phyloP scores from a whole-genome alignment of 30 jellyfish, hydroid and myxozoan species.

The Chrysaora quinquecirrha region DNA sequence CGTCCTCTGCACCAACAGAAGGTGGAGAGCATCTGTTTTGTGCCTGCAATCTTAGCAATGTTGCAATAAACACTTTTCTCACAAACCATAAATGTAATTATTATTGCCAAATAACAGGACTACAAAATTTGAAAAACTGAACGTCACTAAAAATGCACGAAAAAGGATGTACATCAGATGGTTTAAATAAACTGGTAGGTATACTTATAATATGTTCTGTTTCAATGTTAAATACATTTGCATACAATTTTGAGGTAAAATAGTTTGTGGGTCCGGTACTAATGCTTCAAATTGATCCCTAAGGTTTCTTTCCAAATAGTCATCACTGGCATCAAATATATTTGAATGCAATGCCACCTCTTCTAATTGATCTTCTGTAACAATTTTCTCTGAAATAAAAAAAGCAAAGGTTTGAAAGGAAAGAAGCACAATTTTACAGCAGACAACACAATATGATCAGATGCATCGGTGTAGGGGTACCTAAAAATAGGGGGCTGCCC shows the following conservation, averaged over 20 bases:
- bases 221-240: constrained; percentile 9
- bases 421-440: neutral
- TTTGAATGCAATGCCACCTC: constrained; percentile 9
- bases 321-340: constrained; percentile 11
- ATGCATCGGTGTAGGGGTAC: constrained; percentile 1
- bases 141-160: neutral
- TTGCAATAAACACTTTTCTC: constrained; percentile 24
- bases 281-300: constrained; percentile 31
- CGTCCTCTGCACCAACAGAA: constrained; percentile 47
- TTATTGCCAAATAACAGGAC: constrained; percentile 14
- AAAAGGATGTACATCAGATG: neutral
- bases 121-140: constrained; percentile 15
- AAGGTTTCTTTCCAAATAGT: constrained; percentile 35
- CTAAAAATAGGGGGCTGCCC: neutral
- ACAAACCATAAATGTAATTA: constrained; percentile 40
- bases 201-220: constrained; percentile 22
- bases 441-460: neutral
- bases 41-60: constrained; percentile 38
- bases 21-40: constrained; percentile 52
- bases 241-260: constrained; percentile 24
- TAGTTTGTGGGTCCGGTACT: constrained; percentile 25
- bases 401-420: neutral
- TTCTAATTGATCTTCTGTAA: constrained; percentile 30
- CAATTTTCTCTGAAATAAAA: constrained; percentile 18
- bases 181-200: neutral